Evolutionary conservation across 2,888 invertebrate genomes (phyloP), one percentile per base, ranked within the genome.

Genomic region (Calameuta idolon): DNA sequence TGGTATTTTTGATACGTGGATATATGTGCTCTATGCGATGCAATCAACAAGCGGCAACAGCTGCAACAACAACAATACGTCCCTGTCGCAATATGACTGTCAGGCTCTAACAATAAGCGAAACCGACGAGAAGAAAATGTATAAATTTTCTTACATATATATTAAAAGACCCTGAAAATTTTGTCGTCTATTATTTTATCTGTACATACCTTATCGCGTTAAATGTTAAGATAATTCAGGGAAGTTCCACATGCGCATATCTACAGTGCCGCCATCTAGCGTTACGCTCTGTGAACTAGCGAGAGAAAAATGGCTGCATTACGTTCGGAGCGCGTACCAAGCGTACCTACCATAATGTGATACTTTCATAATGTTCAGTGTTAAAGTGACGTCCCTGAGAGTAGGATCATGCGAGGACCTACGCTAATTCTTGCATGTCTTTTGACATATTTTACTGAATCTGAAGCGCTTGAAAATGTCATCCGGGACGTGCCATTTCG

Each of bases 1-100:
- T 12, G 34, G 71, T 71, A 71, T 71, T 71, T 71, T 71, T 71
- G 71, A 71, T 71, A 71, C 71, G 71, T 71, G 71, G 23, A 71
- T 71, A 55, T 55, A 55, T 55, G 23, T 55, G 9, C 9, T 55
- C 23, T 55, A 55, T 9, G 23, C 55, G 55, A 55, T 23, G 55
- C 55, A 55, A 55, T 55, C 55, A 55, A 23, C 55, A 23, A 9
- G 55, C 55, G 55, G 9, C 23, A 55, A 55, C 23, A 55, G 23
- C 55, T 55, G 55, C 23, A 23, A 55, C 55, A 40, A 40, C 40
- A 55, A 55, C 55, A 55, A 55, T 55, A 23, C 55, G 23, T 55
- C 55, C 55, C 55, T 55, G 23, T 23, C 23, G 55, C 9, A 55
- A 55, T 23, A 23, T 23, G 55, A 40, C 55, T 55, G 55, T 55